Evolutionary conservation across 23 tunicate genomes (phyloP).

Genomic region (Phallusia fumigata): DNA sequence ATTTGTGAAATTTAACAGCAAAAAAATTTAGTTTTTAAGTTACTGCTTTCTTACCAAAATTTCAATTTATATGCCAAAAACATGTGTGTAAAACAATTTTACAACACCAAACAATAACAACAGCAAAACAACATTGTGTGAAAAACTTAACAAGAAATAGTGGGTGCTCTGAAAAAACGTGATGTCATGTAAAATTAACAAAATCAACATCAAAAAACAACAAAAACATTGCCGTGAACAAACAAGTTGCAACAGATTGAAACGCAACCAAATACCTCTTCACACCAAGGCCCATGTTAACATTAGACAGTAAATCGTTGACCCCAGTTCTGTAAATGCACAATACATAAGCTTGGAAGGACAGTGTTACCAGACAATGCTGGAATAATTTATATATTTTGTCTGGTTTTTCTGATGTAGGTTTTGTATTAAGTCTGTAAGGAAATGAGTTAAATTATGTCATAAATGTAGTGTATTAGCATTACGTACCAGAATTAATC

Average conservation of each 20-base stretch:
- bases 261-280: slow-evolving; percentile 43
- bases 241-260: background rate
- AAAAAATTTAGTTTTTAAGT: too few relatives aligned
- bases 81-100: too few relatives aligned
- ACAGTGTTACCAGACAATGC: too few relatives aligned
- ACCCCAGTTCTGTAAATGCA: slow-evolving; percentile 52
- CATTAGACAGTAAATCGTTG: slow-evolving; percentile 70
- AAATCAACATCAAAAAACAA: background rate
- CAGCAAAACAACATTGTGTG: background rate
- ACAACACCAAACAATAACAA: background rate
- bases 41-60: too few relatives aligned
- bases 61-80: too few relatives aligned
- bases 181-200: background rate
- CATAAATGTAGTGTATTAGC: too few relatives aligned
- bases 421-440: too few relatives aligned
- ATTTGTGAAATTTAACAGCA: too few relatives aligned
- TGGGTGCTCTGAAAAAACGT: background rate
- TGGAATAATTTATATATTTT: too few relatives aligned
- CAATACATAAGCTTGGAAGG: background rate
- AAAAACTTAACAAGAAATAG: background rate
- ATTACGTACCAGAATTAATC: too few relatives aligned
- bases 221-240: background rate
- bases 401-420: too few relatives aligned
- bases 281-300: slow-evolving; percentile 60
- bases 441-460: too few relatives aligned